Conservation (phyloP, 2,888 invertebrate species). For the Leucozona laternaria region DNA sequence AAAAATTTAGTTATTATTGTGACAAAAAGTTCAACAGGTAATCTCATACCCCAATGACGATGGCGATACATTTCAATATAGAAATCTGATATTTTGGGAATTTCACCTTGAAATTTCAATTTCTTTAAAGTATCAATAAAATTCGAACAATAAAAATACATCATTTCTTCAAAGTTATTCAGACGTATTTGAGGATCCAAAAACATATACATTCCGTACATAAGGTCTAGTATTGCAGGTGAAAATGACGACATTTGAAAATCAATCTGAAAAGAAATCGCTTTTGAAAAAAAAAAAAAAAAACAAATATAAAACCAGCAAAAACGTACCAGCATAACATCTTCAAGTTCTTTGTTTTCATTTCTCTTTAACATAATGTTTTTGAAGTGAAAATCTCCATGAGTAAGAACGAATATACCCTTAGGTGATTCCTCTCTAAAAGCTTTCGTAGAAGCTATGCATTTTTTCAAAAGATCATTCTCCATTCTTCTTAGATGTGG, state of each 20-base stretch:
- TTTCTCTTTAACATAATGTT: constrained; percentile 79
- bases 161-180: constrained; percentile 74
- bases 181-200: constrained; percentile 74
- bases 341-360: not conserved
- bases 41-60: constrained; percentile 76
- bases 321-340: constrained; percentile 14
- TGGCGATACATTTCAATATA: constrained; percentile 71
- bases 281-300: not conserved
- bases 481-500: not conserved
- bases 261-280: constrained; percentile 72
- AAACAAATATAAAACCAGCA: no score
- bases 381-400: constrained; percentile 79
- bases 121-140: constrained; percentile 76
- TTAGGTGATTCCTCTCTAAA: not conserved
- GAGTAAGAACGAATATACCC: constrained; percentile 61
- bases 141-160: constrained; percentile 77
- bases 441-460: not conserved
- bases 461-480: not conserved
- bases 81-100: constrained; percentile 76
- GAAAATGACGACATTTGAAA: constrained; percentile 78
- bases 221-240: constrained; percentile 76
- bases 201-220: constrained; percentile 78
- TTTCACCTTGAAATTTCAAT: constrained; percentile 74
- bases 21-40: not conserved
- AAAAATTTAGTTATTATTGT: not conserved